Percentiles rank a stretch among this genome's conserved stretches.
Conservation (phyloP, 2,797 vertebrate species). For the Miichthys miiuy region DNA sequence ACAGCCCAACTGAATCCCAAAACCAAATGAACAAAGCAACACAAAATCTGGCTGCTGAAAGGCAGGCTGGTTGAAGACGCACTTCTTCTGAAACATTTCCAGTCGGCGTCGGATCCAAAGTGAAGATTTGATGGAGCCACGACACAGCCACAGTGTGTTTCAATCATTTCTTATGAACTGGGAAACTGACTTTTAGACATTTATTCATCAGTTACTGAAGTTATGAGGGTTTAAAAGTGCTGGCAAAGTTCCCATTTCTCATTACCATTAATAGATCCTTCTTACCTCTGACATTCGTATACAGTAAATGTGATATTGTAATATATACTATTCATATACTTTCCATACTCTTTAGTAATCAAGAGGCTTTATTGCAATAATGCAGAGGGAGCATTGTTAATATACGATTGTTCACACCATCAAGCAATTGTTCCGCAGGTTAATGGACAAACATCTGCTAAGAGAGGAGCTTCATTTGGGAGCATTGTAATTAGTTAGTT, state of each 20-base stretch:
- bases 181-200: conserved; percentile 40
- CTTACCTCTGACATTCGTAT: conserved; percentile 12
- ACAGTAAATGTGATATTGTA: not conserved
- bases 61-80: conserved; percentile 55
- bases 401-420: conserved; percentile 46
- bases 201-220: conserved; percentile 26
- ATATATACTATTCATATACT: conserved; percentile 1
- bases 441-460: conserved; percentile 78
- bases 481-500: conserved; percentile 79
- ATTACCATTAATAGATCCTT: conserved; percentile 7
- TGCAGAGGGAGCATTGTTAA: conserved; percentile 37
- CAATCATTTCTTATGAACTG: conserved; percentile 27
- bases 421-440: conserved; percentile 63
- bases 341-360: not conserved
- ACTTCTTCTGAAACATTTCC: conserved; percentile 58
- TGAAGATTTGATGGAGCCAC: conserved; percentile 40
- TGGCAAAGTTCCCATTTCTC: not conserved
- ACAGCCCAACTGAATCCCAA: conserved; percentile 32
- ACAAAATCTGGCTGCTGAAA: conserved; percentile 45
- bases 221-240: conserved; percentile 10
- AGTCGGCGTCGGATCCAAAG: conserved; percentile 53
- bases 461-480: conserved; percentile 65
- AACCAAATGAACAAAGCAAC: conserved; percentile 64
- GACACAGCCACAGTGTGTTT: conserved; percentile 43
- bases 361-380: conserved; percentile 11